Conservation (phyloP, 2,113 vertebrate species). For the Addax nasomaculatus region DNA sequence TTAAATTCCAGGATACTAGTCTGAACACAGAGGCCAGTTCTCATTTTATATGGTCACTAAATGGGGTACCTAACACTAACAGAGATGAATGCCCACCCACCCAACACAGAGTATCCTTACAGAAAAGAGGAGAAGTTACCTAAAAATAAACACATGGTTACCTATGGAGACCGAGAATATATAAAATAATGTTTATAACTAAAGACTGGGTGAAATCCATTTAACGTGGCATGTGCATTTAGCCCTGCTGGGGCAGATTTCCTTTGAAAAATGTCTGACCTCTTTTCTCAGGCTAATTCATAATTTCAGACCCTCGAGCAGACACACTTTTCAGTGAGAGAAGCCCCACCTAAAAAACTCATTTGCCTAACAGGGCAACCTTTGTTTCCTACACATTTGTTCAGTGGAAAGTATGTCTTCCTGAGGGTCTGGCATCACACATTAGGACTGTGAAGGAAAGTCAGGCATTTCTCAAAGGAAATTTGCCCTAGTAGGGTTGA, state of each 20-base stretch:
- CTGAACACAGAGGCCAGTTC: not conserved
- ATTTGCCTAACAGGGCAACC: not conserved
- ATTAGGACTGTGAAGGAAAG: not conserved
- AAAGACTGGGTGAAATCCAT: not conserved
- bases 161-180: not conserved
- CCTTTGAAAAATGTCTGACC: not conserved
- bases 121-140: not conserved
- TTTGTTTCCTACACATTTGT: not conserved
- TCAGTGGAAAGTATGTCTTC: not conserved
- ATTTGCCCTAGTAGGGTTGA: not conserved
- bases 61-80: not conserved
- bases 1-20: not conserved
- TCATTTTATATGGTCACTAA: not conserved
- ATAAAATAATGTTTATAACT: not conserved
- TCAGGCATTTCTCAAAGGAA: not conserved
- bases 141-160: not conserved
- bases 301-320: not conserved
- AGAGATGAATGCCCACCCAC: not conserved
- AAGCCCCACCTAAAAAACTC: not conserved
- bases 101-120: not conserved
- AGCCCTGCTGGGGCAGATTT: not conserved
- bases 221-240: not conserved
- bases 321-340: not conserved
- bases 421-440: not conserved
- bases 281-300: not conserved